Percentiles rank a stretch among this genome's conserved stretches.
These are phyloP conservation scores for Marasmarcha lunaedactyla DNA, from an alignment of 2,888 invertebrate species.

Conservation along the genomic window DNA sequence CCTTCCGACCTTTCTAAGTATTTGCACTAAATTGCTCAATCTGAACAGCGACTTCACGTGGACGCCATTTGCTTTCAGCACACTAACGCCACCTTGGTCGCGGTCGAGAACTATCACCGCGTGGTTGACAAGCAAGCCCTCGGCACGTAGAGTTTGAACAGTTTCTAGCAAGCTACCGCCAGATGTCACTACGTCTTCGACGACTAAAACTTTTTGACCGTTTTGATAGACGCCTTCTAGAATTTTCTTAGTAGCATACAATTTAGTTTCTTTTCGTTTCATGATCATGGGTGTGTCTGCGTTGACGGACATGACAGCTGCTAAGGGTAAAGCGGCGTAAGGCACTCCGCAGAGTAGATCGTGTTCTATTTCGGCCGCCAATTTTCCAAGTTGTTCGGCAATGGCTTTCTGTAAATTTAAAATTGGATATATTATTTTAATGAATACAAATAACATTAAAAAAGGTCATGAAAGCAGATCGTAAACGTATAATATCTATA, in stretches of 20 bases:
- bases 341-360: slow-evolving; percentile 95
- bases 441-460: background rate
- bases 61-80: slow-evolving; percentile 79
- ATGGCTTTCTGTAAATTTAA: slow-evolving; percentile 38
- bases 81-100: slow-evolving; percentile 88
- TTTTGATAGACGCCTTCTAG: slow-evolving; percentile 85
- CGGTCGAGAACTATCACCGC: slow-evolving; percentile 92
- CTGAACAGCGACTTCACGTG: slow-evolving; percentile 77
- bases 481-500: too few relatives aligned
- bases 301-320: slow-evolving; percentile 84
- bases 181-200: slow-evolving; percentile 95
- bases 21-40: slow-evolving; percentile 73
- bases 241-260: slow-evolving; percentile 93
- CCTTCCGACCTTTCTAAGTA: slow-evolving; percentile 73
- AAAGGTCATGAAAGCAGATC: background rate
- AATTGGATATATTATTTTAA: slow-evolving; percentile 1
- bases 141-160: slow-evolving; percentile 74
- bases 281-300: slow-evolving; percentile 87
- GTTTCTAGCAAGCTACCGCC: slow-evolving; percentile 95
- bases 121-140: slow-evolving; percentile 77
- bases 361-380: slow-evolving; percentile 42
- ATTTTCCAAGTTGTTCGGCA: slow-evolving; percentile 32
- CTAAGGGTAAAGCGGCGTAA: slow-evolving; percentile 95
- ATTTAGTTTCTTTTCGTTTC: slow-evolving; percentile 92
- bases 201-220: slow-evolving; percentile 82